Percentiles rank a stretch among this genome's conserved stretches.
phyloP scores from a whole-genome alignment of 64 coral and sea anemone genomes.

The Actinia equina region DNA sequence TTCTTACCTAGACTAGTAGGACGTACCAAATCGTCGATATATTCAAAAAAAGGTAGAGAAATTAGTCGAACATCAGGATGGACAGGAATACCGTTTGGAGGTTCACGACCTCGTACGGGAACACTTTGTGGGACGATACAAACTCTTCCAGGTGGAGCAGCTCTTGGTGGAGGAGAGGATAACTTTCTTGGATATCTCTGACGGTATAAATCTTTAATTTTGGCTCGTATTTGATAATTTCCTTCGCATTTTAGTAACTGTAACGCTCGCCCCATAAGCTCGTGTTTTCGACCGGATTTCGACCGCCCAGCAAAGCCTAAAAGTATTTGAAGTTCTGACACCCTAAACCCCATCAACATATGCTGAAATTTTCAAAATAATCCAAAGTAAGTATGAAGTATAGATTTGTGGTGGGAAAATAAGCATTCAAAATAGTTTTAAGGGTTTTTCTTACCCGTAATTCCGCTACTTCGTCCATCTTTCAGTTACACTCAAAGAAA shows the following conservation, averaged over 20 bases:
- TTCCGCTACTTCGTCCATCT: conserved; percentile 85
- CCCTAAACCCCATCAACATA: conserved; percentile 98
- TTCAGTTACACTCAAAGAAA: conserved; percentile 23
- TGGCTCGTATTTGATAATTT: conserved; percentile 65
- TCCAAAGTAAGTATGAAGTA: neutral
- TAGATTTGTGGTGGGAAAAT: neutral
- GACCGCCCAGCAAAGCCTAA: conserved; percentile 94
- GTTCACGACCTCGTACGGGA: neutral
- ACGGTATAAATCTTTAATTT: conserved; percentile 85
- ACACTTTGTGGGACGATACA: neutral
- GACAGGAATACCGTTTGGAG: conserved; percentile 62
- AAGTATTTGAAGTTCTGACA: conserved; percentile 88
- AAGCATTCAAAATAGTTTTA: neutral
- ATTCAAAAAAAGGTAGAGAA: conserved; percentile 85
- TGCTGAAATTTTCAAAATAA: conserved; percentile 64
- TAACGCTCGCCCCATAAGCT: conserved; percentile 93
- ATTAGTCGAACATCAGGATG: conserved; percentile 90
- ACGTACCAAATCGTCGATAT: conserved; percentile 88
- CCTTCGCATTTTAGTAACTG: conserved; percentile 95
- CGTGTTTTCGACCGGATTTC: conserved; percentile 94
- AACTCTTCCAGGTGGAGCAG: conserved; percentile 17
- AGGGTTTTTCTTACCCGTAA: conserved; percentile 61
- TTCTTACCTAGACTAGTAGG: conserved; percentile 87
- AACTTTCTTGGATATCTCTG: conserved; percentile 84
- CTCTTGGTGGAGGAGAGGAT: conserved; percentile 16